Conservation (phyloP, 2,113 vertebrate genomes). For the Sinocyclocheilus anophthalmus region DNA sequence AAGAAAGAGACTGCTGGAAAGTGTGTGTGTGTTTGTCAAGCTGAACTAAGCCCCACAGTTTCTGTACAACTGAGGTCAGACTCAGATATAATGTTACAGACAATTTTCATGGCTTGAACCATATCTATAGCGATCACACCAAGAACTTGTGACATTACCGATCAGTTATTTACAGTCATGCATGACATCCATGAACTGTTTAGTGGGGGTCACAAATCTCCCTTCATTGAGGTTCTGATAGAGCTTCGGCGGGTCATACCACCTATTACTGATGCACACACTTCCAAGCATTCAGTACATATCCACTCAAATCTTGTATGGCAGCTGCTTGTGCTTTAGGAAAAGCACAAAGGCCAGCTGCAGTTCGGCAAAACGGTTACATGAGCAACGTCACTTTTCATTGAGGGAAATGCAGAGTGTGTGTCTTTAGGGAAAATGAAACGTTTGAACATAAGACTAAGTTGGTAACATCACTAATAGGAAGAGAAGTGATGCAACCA, state of each 20-base stretch:
- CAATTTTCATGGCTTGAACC: background rate
- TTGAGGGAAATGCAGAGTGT: background rate
- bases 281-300: background rate
- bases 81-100: background rate
- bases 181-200: background rate
- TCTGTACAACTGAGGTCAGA: conserved; percentile 8
- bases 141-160: background rate
- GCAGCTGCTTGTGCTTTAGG: conserved; percentile 2
- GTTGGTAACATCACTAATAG: background rate
- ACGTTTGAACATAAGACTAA: background rate
- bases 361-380: conserved; percentile 29
- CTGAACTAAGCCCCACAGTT: background rate
- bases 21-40: conserved; percentile 13
- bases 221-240: background rate
- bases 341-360: conserved; percentile 14
- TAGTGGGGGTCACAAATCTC: background rate
- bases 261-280: background rate
- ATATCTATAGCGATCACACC: background rate
- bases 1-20: background rate
- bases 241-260: background rate
- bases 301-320: conserved; percentile 23
- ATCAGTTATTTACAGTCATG: background rate
- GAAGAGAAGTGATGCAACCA: background rate
- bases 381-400: conserved; percentile 26
- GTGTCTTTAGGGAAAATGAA: conserved; percentile 16